Evolutionary conservation across 2,888 invertebrate species (phyloP).

Genomic region (Diogma glabrata): DNA sequence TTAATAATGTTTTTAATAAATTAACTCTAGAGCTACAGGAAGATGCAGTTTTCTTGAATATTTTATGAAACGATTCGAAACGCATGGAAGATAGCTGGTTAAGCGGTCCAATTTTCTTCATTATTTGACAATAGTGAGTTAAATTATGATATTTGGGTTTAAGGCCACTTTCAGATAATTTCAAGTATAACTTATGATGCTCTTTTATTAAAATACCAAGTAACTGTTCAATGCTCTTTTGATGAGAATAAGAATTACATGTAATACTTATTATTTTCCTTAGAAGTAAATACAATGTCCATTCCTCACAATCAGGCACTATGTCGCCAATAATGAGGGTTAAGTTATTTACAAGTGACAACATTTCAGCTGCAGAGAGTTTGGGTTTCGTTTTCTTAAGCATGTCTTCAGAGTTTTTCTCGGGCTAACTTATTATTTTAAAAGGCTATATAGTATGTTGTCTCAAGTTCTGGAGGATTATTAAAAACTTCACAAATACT

Average conservation of each 20-base stretch:
- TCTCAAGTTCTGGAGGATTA: too few species aligned
- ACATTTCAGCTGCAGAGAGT: not conserved
- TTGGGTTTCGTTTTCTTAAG: not conserved
- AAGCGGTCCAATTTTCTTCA: not conserved
- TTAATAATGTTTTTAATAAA: not conserved
- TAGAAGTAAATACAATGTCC: conserved; percentile 1
- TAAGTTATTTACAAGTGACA: not conserved
- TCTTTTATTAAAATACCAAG: not conserved
- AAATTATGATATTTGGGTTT: not conserved
- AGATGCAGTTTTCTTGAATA: not conserved
- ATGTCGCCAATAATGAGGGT: not conserved
- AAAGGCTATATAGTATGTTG: too few species aligned
- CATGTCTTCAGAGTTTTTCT: too few species aligned
- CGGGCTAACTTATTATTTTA: too few species aligned
- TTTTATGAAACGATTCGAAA: not conserved
- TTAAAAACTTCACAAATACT: too few species aligned
- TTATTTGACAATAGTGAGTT: not conserved
- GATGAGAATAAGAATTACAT: not conserved
- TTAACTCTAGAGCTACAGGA: not conserved
- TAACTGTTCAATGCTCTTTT: not conserved
- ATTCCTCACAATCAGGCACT: not conserved
- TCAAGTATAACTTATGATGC: not conserved
- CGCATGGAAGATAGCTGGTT: not conserved
- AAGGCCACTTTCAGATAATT: not conserved
- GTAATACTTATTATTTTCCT: not conserved